These are phyloP conservation scores for Pseudochaenichthys georgianus DNA, from an alignment of 2,797 vertebrate genomes.

Conservation along the genomic window DNA sequence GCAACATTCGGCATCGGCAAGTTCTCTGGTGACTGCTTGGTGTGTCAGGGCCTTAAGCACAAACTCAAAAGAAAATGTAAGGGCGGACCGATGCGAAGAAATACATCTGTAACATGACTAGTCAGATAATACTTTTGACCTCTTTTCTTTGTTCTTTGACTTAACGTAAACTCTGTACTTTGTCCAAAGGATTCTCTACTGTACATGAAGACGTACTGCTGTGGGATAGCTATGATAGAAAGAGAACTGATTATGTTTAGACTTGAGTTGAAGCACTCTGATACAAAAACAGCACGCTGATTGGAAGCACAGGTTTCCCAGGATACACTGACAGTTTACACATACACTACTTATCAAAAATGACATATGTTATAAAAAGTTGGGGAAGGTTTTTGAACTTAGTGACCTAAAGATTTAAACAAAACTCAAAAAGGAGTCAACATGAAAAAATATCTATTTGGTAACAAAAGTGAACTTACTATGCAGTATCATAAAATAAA, in stretches of 20 bases:
- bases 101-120: neutral
- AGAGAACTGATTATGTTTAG: constrained; percentile 14
- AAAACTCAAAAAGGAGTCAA: constrained; percentile 48
- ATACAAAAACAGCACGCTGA: constrained; percentile 33
- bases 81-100: neutral
- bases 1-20: too few species aligned
- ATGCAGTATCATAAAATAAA: constrained; percentile 75
- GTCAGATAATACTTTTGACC: constrained; percentile 6
- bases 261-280: constrained; percentile 15
- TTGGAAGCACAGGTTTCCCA: constrained; percentile 36
- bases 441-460: constrained; percentile 66
- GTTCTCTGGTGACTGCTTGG: too few species aligned
- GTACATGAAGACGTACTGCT: neutral
- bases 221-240: neutral
- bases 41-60: neutral
- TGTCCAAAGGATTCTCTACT: constrained; percentile 5
- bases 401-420: constrained; percentile 50
- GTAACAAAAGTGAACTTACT: constrained; percentile 76
- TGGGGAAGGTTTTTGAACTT: neutral
- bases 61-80: neutral
- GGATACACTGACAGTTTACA: constrained; percentile 28
- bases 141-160: neutral
- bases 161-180: neutral
- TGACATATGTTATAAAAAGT: constrained; percentile 29
- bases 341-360: constrained; percentile 13